These are phyloP conservation scores for Cephus nigrinus DNA, from an alignment of 2,888 invertebrate genomes.

Conservation along the genomic window DNA sequence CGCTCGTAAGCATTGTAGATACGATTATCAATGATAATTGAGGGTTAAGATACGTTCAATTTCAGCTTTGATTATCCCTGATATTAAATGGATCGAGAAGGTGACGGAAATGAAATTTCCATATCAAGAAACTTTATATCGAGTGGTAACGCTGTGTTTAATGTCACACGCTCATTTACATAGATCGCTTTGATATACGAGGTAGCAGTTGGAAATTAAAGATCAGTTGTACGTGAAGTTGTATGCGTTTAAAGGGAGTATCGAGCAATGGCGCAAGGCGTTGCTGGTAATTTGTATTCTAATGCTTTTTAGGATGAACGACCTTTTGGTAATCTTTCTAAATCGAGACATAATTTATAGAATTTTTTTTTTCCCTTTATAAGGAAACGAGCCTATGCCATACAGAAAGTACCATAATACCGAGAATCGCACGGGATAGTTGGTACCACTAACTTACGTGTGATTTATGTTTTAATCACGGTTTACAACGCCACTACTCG, in stretches of 20 bases:
- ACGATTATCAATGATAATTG: not conserved
- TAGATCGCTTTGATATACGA: not conserved
- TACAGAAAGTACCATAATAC: slow-evolving; percentile 17
- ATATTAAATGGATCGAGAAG: not conserved
- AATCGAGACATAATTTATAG: not conserved
- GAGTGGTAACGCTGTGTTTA: not conserved
- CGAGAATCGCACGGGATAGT: slow-evolving; percentile 15
- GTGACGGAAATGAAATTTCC: slow-evolving; percentile 8
- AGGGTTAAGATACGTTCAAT: not conserved
- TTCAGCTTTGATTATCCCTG: not conserved
- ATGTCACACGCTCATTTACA: not conserved
- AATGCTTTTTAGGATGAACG: not conserved
- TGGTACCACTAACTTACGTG: slow-evolving; percentile 36
- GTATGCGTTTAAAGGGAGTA: not conserved
- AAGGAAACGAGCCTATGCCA: not conserved
- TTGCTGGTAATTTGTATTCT: not conserved
- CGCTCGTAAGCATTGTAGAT: not conserved
- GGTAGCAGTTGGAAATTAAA: not conserved
- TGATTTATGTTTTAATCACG: slow-evolving; percentile 52
- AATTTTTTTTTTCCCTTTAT: not conserved
- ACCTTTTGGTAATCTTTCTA: not conserved
- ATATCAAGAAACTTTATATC: not conserved
- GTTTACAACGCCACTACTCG: slow-evolving; percentile 37
- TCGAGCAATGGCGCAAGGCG: not conserved
- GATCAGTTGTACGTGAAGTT: not conserved